Base-by-base conservation (phyloP, 2,797 vertebrate species). In the Eupleurogrammus muticus region DNA sequence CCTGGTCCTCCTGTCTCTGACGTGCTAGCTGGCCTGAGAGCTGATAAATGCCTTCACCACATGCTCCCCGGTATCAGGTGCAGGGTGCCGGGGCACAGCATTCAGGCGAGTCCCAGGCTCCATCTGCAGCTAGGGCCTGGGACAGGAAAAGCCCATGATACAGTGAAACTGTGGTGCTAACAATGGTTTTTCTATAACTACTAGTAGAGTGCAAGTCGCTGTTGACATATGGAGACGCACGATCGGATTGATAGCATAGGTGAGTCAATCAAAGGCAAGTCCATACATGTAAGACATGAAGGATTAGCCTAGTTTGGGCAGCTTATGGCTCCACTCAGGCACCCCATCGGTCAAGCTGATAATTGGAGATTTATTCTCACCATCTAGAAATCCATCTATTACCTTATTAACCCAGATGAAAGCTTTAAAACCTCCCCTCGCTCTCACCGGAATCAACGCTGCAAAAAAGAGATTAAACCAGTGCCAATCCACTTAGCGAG, bases 341-440 rank as follows among this genome's bases (percentile, higher is more conserved):
- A 75, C 75, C 77, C 67, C 73, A 50, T 60, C 5, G 11, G 68
- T 81, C 79, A 83, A 91, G 92, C 91, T 91, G 85, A 90, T 94
- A 92, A 91, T 92, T 93, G 81, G 87, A 91, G 90, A 91, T 93
- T 92, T 90, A 87, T 89, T 82, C 66, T 50, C 38, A 74, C 84
- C 75, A 85, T 92, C 84, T 89, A 90, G 92, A 90, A 92, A 92
- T 90, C 90, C 85, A 90, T 92, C 89, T 91, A 92, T 92, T 90
- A 90, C 90, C 83, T 88, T 90, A 87, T 91, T 90, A 87, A 90
- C 88, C 80, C 79, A 80, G 86, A 89, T 89, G 77, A 91, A 87
- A 86, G 73, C 82, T 67, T 64, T 88, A 87, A 90, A 82, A 70
- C 62, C 82, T 32, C 64, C 68, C 73, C 73, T 54, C 66, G 36